phyloP scores from a whole-genome alignment of 2,113 vertebrate species.

The Cryptotis parvus region DNA sequence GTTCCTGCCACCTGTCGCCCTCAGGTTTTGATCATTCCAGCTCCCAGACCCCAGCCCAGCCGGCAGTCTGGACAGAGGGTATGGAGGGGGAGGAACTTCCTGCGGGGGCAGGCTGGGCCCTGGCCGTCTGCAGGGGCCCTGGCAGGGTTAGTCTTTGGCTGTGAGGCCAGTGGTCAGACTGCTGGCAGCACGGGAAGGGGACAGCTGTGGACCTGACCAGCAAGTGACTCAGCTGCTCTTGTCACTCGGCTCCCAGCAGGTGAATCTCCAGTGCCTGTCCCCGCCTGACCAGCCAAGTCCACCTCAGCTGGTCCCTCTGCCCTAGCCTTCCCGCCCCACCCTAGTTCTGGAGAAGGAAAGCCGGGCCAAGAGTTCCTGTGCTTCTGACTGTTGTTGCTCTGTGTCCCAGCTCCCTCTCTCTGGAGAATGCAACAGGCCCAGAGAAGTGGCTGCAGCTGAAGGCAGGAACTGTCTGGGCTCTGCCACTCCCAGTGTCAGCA shows the following conservation, averaged over 20 bases:
- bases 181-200: neutral
- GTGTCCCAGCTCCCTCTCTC: neutral
- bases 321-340: neutral
- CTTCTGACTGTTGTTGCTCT: conserved; percentile 17
- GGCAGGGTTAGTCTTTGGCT: conserved; percentile 34
- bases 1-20: neutral
- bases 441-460: neutral
- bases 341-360: neutral
- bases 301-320: neutral
- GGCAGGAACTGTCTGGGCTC: neutral
- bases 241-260: neutral
- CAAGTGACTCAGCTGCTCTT: neutral
- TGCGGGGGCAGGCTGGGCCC: neutral
- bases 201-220: neutral
- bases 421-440: neutral
- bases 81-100: neutral
- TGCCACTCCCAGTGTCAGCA: neutral
- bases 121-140: neutral
- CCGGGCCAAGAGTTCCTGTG: conserved; percentile 47
- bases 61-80: neutral
- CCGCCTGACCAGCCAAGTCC: neutral
- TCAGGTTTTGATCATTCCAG: neutral
- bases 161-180: neutral
- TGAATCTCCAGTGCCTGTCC: neutral
- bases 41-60: neutral